phyloP scores from a whole-genome alignment of 2,113 vertebrate genomes.

The Onychorhynchus coronatus region DNA sequence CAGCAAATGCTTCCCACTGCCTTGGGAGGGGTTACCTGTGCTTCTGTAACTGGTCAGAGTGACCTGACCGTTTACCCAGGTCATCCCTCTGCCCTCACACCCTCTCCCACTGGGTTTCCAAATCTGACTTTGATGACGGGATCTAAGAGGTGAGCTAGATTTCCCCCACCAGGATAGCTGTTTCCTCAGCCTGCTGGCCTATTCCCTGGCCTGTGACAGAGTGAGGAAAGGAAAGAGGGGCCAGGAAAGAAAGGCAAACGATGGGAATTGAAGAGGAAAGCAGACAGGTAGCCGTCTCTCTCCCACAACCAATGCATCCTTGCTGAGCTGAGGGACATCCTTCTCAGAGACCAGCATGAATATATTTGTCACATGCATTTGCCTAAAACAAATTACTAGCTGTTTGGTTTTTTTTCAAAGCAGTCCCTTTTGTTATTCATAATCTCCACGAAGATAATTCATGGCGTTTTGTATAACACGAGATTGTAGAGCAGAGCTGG shows the following conservation, averaged over 20 bases:
- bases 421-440: not conserved
- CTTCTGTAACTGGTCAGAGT: too few species aligned
- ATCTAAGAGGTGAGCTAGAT: conserved; percentile 44
- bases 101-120: not conserved
- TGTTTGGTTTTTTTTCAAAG: not conserved
- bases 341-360: not conserved
- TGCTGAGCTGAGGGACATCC: not conserved
- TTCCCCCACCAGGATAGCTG: conserved; percentile 37
- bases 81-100: not conserved
- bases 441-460: not conserved
- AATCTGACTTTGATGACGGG: conserved; percentile 32
- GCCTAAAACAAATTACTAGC: not conserved
- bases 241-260: not conserved
- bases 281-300: not conserved
- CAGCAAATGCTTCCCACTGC: not conserved
- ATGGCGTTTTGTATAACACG: not conserved
- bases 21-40: too few species aligned
- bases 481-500: conserved; percentile 60
- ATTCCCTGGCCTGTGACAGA: conserved; percentile 35
- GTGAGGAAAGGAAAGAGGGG: not conserved
- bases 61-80: not conserved
- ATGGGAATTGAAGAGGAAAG: not conserved
- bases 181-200: conserved; percentile 44
- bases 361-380: not conserved
- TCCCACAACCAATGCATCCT: not conserved